Evolutionary conservation across 2,888 invertebrate species (phyloP).

Genomic region (Acleris literana): DNA sequence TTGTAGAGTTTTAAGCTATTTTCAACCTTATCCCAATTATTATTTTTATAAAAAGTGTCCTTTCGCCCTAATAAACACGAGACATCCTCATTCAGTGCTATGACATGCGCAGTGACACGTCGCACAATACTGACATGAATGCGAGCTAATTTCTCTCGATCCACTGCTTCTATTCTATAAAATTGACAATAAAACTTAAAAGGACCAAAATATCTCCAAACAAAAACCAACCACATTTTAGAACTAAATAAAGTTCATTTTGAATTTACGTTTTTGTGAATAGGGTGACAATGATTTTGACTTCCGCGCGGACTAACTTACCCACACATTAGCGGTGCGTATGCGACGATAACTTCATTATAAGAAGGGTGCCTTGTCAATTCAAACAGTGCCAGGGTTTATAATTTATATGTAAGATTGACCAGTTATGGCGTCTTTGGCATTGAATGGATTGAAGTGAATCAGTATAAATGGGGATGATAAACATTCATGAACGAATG

Average conservation of each 20-base stretch:
- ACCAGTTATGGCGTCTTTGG: too few species aligned
- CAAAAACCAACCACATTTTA: constrained; percentile 1
- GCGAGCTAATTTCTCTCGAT: constrained; percentile 80
- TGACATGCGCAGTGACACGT: constrained; percentile 49
- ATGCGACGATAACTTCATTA: constrained; percentile 66
- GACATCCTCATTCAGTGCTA: constrained; percentile 37
- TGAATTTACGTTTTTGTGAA: background rate
- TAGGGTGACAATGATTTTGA: constrained; percentile 56
- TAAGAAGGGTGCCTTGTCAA: constrained; percentile 35
- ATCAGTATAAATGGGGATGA: constrained; percentile 23
- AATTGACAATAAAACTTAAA: constrained; percentile 35
- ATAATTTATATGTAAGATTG: too few species aligned
- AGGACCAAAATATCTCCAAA: background rate
- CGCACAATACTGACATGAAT: constrained; percentile 70
- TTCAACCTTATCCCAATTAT: too few species aligned
- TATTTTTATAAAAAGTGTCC: constrained; percentile 1
- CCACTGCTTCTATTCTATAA: constrained; percentile 65
- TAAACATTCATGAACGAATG: constrained; percentile 23
- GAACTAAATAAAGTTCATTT: background rate
- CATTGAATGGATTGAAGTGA: background rate
- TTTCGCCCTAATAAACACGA: constrained; percentile 29
- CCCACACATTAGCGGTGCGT: constrained; percentile 76
- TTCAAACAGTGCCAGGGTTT: constrained; percentile 3
- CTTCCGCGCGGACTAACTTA: constrained; percentile 69
- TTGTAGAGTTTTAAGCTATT: too few species aligned